Evolutionary conservation across 2,888 invertebrate species (phyloP), one percentile per base, ranked within the genome.

Genomic region (Ditylenchus weischeri): DNA sequence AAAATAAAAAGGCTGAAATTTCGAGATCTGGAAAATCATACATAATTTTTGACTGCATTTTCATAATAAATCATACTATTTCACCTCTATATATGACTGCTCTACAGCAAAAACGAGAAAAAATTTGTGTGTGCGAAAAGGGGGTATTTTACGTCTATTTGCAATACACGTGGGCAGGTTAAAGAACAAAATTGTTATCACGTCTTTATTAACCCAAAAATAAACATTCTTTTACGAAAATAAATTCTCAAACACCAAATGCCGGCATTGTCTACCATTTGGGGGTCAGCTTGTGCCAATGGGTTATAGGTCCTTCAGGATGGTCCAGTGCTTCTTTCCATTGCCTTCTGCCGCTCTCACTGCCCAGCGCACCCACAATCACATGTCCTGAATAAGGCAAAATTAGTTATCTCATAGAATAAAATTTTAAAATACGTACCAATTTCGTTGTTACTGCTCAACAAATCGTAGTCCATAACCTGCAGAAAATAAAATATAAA

Each of bases 391-490:
- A 21, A 54, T 7, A 21, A 29, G n/a, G 1, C 2, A 29, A 54
- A 54, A 54, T 15, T 54, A 54, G 21, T 29, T 15, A 10, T 4
- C 11, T 54, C 11, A 18, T 10, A 54, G 11, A 54, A 10, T 18
- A 54, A 23, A 54, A 50, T 50, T 19, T 21, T 19, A 50, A n/a
- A 15, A 2, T 54, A 54, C 29, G 11, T 15, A 54, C 54, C 59
- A 47, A 82, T 78, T 67, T 82, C 82, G 59, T 80, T 80, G 62
- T 82, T 82, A 18, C 74, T 72, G 13, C 75, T 73, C 19, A 82
- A 73, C 57, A 79, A 69, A 68, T 82, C 82, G 71, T 80, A 80
- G 67, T 82, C 81, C 81, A 83, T 81, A 15, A 82, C 79, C 79
- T 79, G 43, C 5, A 47, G 38, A 61, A 61, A 36, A 35, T n/a